A percentile compares a stretch with the other conserved stretches of the same genome.
These are phyloP conservation scores for Athetis lepigone DNA, from an alignment of 2,888 invertebrate species.

Conservation along the genomic window DNA sequence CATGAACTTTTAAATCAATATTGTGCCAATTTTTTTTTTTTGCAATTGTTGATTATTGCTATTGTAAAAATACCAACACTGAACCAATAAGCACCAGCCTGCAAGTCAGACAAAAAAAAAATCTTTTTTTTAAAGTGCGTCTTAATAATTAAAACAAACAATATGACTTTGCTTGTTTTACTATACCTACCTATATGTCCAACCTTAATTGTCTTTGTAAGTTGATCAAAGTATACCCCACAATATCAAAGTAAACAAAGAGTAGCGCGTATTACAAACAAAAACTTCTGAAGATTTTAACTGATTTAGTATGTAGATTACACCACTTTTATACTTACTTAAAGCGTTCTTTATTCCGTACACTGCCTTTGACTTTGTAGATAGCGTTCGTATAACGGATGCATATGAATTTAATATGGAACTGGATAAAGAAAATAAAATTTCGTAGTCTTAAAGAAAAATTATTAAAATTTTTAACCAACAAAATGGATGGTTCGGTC, in stretches of 20 bases:
- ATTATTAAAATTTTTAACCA: too few relatives aligned
- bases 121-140: too few relatives aligned
- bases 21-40: too few relatives aligned
- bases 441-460: neutral
- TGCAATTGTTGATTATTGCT: too few relatives aligned
- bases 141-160: too few relatives aligned
- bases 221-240: constrained; percentile 7
- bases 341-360: constrained; percentile 19
- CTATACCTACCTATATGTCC: too few relatives aligned
- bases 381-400: constrained; percentile 20
- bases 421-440: neutral
- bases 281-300: constrained; percentile 18
- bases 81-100: too few relatives aligned
- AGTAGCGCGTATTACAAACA: constrained; percentile 6
- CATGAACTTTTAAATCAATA: neutral
- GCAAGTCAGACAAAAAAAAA: too few relatives aligned
- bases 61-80: too few relatives aligned
- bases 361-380: constrained; percentile 15
- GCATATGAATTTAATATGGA: constrained; percentile 8
- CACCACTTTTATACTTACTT: constrained; percentile 18
- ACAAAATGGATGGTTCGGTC: neutral
- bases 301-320: constrained; percentile 45
- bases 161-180: too few relatives aligned
- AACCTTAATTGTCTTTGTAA: neutral
- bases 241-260: too few relatives aligned